These are phyloP conservation scores for Caenorhabditis panamensis DNA, from an alignment of 2,888 invertebrate species.

Conservation along the genomic window DNA sequence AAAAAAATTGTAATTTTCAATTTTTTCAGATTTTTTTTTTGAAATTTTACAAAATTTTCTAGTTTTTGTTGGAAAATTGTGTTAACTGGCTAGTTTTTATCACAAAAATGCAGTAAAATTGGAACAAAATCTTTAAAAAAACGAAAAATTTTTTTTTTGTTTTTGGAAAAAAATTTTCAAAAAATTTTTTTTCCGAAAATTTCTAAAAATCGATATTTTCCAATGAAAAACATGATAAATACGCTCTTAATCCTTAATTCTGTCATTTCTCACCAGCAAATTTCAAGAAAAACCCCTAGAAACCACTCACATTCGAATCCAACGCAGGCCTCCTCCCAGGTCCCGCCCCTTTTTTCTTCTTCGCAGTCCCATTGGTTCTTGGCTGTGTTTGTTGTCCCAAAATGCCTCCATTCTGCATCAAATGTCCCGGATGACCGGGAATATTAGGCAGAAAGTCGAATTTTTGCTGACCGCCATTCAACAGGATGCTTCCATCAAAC, in stretches of 20 bases:
- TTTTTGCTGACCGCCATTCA: slow-evolving; percentile 41
- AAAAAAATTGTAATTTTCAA: not conserved
- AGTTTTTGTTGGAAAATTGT: not conserved
- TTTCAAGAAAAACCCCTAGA: not conserved
- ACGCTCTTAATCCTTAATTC: not conserved
- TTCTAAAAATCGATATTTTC: no score
- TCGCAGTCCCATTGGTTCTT: slow-evolving; percentile 30
- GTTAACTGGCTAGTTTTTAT: no score
- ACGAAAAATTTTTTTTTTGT: no score
- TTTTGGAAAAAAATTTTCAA: no score
- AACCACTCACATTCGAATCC: slow-evolving; percentile 52
- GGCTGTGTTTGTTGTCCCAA: slow-evolving; percentile 4
- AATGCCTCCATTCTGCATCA: slow-evolving; percentile 38
- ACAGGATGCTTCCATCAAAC: slow-evolving; percentile 23
- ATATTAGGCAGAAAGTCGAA: slow-evolving; percentile 39
- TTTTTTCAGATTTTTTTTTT: no score
- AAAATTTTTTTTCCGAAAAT: no score
- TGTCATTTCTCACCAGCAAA: not conserved
- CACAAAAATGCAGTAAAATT: no score
- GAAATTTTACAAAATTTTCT: not conserved
- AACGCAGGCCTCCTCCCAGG: slow-evolving; percentile 51
- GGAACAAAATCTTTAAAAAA: no score
- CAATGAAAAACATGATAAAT: not conserved
- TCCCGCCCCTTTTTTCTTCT: slow-evolving; percentile 57
- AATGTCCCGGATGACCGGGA: slow-evolving; percentile 32